A percentile compares a stretch with the other conserved stretches of the same genome.
phyloP scores from a whole-genome alignment of 1,140 invertebrate species.

The Centruroides sculpturatus region DNA sequence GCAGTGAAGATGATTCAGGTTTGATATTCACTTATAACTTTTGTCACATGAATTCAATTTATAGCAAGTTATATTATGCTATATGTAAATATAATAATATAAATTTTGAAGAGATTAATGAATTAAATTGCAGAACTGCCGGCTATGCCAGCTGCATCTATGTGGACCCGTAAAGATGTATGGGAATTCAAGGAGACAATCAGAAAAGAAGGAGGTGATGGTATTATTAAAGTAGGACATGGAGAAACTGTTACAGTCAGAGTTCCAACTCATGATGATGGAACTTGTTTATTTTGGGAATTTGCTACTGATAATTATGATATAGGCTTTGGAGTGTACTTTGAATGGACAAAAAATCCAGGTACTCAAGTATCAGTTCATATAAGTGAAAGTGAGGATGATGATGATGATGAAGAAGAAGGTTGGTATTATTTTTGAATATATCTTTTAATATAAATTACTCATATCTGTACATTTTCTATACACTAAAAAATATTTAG shows the following conservation, averaged over 20 bases:
- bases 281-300: constrained; percentile 95
- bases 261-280: constrained; percentile 91
- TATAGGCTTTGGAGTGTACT: constrained; percentile 96
- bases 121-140: constrained; percentile 1
- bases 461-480: too few relatives aligned
- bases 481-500: too few relatives aligned
- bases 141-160: constrained; percentile 59
- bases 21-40: too few relatives aligned
- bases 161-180: constrained; percentile 92
- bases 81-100: too few relatives aligned
- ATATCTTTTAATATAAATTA: too few relatives aligned
- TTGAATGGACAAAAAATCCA: constrained; percentile 86
- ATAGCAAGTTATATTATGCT: too few relatives aligned
- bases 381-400: constrained; percentile 85
- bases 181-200: constrained; percentile 81
- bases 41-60: too few relatives aligned
- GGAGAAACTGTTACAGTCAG: constrained; percentile 94
- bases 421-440: too few relatives aligned
- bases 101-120: too few relatives aligned
- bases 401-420: constrained; percentile 49
- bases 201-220: constrained; percentile 67
- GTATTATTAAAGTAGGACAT: constrained; percentile 88
- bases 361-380: constrained; percentile 65
- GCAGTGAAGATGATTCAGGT: too few relatives aligned
- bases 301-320: constrained; percentile 98